Percentiles rank a stretch among this genome's conserved stretches.
These are phyloP conservation scores for Pyxicephalus adspersus DNA, from an alignment of 2,113 vertebrate species.

Conservation along the genomic window DNA sequence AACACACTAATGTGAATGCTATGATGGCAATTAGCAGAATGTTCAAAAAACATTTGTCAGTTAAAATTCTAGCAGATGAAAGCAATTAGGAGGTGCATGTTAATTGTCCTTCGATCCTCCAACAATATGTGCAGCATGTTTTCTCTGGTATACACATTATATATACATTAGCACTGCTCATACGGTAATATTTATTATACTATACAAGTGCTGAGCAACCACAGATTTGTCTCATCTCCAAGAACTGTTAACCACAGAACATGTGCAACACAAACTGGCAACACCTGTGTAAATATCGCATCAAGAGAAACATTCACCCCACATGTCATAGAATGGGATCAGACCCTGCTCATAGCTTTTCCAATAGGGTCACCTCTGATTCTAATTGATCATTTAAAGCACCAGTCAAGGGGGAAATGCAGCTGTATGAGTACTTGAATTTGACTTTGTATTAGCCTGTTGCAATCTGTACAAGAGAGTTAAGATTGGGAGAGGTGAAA, in stretches of 20 bases:
- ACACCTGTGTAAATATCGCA: constrained; percentile 45
- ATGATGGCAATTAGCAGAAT: constrained; percentile 1
- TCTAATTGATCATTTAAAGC: constrained; percentile 40
- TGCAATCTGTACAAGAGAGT: too few species aligned
- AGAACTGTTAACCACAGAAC: constrained; percentile 16
- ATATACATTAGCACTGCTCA: constrained; percentile 25
- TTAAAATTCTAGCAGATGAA: constrained; percentile 1
- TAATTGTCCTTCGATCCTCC: constrained; percentile 9
- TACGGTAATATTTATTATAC: constrained; percentile 48
- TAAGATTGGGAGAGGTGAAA: too few species aligned
- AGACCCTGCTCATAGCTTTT: neutral
- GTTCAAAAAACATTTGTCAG: constrained; percentile 15
- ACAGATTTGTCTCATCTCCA: constrained; percentile 16
- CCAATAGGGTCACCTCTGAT: neutral
- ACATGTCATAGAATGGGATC: neutral
- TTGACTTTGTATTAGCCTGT: too few species aligned
- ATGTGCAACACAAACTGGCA: constrained; percentile 20
- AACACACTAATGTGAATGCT: neutral
- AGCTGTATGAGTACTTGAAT: too few species aligned
- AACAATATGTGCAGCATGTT: constrained; percentile 9
- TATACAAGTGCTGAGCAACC: constrained; percentile 3
- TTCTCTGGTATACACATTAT: constrained; percentile 39
- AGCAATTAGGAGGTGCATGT: constrained; percentile 28
- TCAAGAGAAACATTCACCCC: constrained; percentile 22
- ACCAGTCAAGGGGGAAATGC: too few species aligned